These are phyloP conservation scores for Epirrita christyi DNA, from an alignment of 2,888 invertebrate genomes.

Conservation along the genomic window DNA sequence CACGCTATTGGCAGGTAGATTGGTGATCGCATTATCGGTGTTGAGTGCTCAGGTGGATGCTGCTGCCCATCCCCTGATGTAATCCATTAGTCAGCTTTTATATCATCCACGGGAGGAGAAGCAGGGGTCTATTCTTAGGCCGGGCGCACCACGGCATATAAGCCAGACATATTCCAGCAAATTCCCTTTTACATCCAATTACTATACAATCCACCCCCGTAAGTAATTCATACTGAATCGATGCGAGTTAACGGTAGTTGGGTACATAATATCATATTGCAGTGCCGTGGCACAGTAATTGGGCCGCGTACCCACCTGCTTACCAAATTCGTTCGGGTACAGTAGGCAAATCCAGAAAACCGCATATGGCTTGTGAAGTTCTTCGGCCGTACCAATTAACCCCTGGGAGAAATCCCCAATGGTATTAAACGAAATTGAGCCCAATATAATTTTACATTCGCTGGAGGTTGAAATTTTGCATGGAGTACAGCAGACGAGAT, in stretches of 20 bases:
- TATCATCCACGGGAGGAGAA: too few relatives aligned
- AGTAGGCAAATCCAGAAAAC: constrained; percentile 61
- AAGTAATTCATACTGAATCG: constrained; percentile 47
- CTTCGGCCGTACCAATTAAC: constrained; percentile 65
- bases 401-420: constrained; percentile 50
- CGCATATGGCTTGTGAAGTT: constrained; percentile 70
- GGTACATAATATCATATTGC: constrained; percentile 52
- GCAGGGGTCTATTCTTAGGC: too few relatives aligned
- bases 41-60: too few relatives aligned
- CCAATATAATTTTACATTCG: constrained; percentile 67
- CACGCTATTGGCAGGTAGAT: too few relatives aligned
- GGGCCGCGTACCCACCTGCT: constrained; percentile 49
- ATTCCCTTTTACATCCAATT: constrained; percentile 33
- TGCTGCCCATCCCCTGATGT: too few relatives aligned
- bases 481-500: constrained; percentile 29
- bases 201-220: constrained; percentile 32
- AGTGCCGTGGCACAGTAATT: constrained; percentile 49
- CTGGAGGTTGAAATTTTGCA: constrained; percentile 53
- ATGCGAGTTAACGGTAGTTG: constrained; percentile 38
- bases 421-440: constrained; percentile 71
- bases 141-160: too few relatives aligned
- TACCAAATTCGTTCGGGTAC: constrained; percentile 53
- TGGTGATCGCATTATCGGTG: too few relatives aligned
- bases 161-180: neutral
- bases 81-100: too few relatives aligned